Conservation (phyloP, 2,888 invertebrate species). For the Macrophya annulata region DNA sequence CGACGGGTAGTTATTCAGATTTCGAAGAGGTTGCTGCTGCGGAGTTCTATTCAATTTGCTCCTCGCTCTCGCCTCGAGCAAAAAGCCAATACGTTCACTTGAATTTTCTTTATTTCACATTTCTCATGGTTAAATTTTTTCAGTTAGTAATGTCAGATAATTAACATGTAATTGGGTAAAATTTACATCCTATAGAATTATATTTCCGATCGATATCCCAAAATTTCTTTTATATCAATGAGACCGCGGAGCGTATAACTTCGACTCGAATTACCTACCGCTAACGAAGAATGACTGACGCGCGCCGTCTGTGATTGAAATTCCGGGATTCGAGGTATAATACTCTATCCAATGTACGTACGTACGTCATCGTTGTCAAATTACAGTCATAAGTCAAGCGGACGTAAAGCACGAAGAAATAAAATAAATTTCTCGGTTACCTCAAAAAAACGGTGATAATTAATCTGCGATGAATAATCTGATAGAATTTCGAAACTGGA, state of each 20-base stretch:
- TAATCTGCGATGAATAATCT: background rate
- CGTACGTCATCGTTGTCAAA: background rate
- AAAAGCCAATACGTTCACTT: conserved; percentile 16
- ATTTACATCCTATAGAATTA: background rate
- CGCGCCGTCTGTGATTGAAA: no score
- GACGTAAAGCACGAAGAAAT: no score
- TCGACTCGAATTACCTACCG: background rate
- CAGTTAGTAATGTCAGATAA: background rate
- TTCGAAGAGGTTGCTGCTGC: background rate
- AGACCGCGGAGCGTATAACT: background rate
- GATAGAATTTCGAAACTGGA: background rate
- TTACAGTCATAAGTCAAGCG: background rate
- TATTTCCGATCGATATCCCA: background rate
- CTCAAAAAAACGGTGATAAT: background rate
- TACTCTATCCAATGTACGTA: background rate
- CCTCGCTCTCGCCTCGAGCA: background rate
- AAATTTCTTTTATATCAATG: background rate
- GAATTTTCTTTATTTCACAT: background rate
- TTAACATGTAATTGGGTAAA: background rate
- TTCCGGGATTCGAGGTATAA: background rate
- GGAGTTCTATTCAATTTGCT: no score
- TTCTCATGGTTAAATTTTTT: background rate
- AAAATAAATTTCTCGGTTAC: background rate
- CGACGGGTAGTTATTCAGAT: background rate
- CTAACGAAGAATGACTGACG: conserved; percentile 35